Base-by-base conservation (phyloP, 2,888 invertebrate species). In the Acrocera orbiculus region DNA sequence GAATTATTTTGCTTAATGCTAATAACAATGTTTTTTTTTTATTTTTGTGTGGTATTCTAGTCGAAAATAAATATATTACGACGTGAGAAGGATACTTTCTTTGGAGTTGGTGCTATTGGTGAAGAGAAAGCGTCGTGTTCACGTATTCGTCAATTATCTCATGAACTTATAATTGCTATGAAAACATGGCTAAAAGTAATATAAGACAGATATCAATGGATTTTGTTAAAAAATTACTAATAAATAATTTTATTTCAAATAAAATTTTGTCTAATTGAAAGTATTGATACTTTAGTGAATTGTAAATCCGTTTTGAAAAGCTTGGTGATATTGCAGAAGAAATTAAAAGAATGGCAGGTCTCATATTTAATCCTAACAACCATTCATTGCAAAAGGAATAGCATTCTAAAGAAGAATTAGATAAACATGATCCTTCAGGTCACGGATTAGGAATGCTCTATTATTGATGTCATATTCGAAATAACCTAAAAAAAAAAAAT, bases 271-370 rank as follows among this genome's bases (percentile, higher is more conserved):
- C 27, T 33, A 32, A 34, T 32, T 38, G 11, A n/a, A n/a, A n/a
- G n/a, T n/a, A n/a, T n/a, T n/a, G n/a, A n/a, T n/a, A 29, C 45
- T 33, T n/a, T 46, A 75, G 75, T 49, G 73, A 75, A 64, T 53
- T 76, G 40, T 58, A 76, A 46, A 64, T 63, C 38, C 76, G 76
- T 28, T 74, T 76, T 32, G 72, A 71, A 46, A 75, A 74, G 54
- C 58, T 76, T 38, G 61, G 73, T 46, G 63, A 69, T 46, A 65
- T 76, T 54, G 75, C 76, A 14, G 65, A 70, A 24, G 62, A 68
- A 23, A 55, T 76, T 44, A 74, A 76, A 47, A 69, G 66, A 45
- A 56, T 67, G 50, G 64, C 69, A 48, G 61, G 64, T 14, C n/a
- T n/a, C n/a, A n/a, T n/a, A n/a, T n/a, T n/a, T n/a, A n/a, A n/a